These are phyloP conservation scores for Sebastes cheni DNA, from an alignment of 2,797 vertebrate species.

Conservation along the genomic window DNA sequence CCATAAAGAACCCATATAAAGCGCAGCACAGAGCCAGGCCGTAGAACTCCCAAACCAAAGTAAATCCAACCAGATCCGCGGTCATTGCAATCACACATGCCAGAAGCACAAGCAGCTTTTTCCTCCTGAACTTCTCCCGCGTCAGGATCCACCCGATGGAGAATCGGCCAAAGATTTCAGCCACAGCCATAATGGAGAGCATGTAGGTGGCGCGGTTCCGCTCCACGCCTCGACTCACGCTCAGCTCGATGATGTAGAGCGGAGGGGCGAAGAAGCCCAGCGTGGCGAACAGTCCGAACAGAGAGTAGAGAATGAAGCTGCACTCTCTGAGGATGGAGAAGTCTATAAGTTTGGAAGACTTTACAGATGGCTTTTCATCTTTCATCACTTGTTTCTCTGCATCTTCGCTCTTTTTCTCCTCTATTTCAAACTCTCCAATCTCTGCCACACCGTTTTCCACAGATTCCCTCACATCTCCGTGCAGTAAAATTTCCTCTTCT, in stretches of 20 bases:
- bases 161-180: constrained; percentile 90
- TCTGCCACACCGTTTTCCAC: not conserved
- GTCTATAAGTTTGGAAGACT: constrained; percentile 82
- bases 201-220: constrained; percentile 87
- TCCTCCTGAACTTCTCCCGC: constrained; percentile 71
- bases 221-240: constrained; percentile 86
- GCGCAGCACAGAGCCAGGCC: constrained; percentile 89
- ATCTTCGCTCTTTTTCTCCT: constrained; percentile 1
- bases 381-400: constrained; percentile 9
- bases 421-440: not conserved
- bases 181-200: constrained; percentile 90
- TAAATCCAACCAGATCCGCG: constrained; percentile 87
- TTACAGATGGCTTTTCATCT: constrained; percentile 28
- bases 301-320: constrained; percentile 91
- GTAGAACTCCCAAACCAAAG: constrained; percentile 88
- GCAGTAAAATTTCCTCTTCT: constrained; percentile 33
- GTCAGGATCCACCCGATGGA: constrained; percentile 88
- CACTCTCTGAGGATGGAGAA: constrained; percentile 89
- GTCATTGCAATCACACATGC: constrained; percentile 83
- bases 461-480: constrained; percentile 57
- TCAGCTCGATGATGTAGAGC: constrained; percentile 93
- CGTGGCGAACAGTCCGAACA: constrained; percentile 96
- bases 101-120: constrained; percentile 91
- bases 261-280: constrained; percentile 95
- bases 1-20: constrained; percentile 92